Conservation (phyloP, 2,113 vertebrate genomes). For the Rhipidura dahli region DNA sequence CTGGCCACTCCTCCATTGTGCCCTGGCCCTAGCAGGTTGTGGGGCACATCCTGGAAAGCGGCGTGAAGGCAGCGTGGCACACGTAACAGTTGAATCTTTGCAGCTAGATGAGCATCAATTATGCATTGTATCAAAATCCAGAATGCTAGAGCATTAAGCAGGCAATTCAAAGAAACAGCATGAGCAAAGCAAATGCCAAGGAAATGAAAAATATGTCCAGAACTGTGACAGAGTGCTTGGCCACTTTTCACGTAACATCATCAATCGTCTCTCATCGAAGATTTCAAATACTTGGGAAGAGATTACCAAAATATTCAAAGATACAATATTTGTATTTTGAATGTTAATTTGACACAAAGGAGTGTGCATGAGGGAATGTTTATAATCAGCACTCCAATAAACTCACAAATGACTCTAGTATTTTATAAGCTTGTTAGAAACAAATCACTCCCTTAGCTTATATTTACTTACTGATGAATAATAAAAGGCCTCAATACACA, state of each 20-base stretch:
- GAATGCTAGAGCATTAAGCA: not conserved
- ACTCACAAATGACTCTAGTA: conserved; percentile 86
- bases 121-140: conserved; percentile 1
- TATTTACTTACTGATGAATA: conserved; percentile 86
- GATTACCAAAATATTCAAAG: conserved; percentile 72
- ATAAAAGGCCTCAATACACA: conserved; percentile 80
- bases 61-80: accelerated
- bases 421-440: conserved; percentile 89
- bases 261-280: not conserved
- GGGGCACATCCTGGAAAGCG: accelerated
- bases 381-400: conserved; percentile 92
- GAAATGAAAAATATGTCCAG: not conserved
- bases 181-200: conserved; percentile 18
- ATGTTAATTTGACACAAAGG: conserved; percentile 94
- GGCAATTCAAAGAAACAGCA: conserved; percentile 1
- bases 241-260: not conserved
- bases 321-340: conserved; percentile 89
- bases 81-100: not conserved
- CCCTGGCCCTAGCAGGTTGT: accelerated
- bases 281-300: conserved; percentile 43
- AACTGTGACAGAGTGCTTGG: not conserved
- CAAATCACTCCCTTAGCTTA: conserved; percentile 84
- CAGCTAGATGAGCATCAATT: conserved; percentile 47
- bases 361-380: conserved; percentile 90
- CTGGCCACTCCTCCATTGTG: accelerated